These are phyloP conservation scores for Cherax quadricarinatus DNA, from an alignment of 1,140 invertebrate genomes.

Conservation along the genomic window DNA sequence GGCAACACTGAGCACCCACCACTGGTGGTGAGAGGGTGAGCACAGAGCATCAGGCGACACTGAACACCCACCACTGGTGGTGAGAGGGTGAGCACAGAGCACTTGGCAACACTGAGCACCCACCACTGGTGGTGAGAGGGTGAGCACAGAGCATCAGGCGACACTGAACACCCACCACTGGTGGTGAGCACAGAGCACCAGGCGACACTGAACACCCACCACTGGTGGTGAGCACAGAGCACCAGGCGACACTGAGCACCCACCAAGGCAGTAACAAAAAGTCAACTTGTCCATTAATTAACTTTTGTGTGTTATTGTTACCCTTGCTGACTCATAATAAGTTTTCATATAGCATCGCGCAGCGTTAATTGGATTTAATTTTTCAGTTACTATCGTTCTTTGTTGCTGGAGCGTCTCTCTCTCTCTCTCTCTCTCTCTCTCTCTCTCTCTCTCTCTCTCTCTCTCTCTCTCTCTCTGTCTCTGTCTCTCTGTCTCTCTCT, in stretches of 20 bases:
- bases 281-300: conserved; percentile 54
- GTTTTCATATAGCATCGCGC: conserved; percentile 47
- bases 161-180: too few relatives aligned
- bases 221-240: neutral
- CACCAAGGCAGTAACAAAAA: conserved; percentile 15
- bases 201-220: neutral
- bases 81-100: neutral
- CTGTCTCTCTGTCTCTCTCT: conserved; percentile 26
- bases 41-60: too few relatives aligned
- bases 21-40: too few relatives aligned
- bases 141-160: too few relatives aligned
- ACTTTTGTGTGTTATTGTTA: conserved; percentile 62
- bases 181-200: neutral
- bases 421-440: conserved; percentile 6
- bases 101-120: too few relatives aligned
- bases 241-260: neutral
- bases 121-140: too few relatives aligned
- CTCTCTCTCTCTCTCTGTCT: conserved; percentile 6
- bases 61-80: neutral
- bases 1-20: too few relatives aligned
- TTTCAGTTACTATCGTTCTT: conserved; percentile 26
- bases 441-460: conserved; percentile 16
- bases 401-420: neutral
- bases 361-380: conserved; percentile 52
- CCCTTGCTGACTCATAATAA: conserved; percentile 39